Percentiles rank a stretch among this genome's conserved stretches.
phyloP scores from a whole-genome alignment of 2,888 invertebrate species.

The Apotomis turbidana region DNA sequence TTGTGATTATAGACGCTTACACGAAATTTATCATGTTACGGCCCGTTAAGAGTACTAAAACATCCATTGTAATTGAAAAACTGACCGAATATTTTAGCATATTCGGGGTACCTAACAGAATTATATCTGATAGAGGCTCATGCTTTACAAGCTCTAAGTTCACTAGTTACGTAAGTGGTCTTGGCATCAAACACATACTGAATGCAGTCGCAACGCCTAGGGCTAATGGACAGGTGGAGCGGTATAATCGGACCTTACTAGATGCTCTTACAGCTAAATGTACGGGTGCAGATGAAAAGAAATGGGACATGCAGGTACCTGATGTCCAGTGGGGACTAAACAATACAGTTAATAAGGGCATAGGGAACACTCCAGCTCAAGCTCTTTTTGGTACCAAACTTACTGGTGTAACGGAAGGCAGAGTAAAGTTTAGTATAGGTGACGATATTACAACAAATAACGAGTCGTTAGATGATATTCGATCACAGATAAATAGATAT shows the following conservation, averaged over 20 bases:
- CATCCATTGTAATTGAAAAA: conserved; percentile 20
- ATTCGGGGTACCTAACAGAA: conserved; percentile 39
- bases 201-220: conserved; percentile 18
- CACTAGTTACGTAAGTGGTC: neutral
- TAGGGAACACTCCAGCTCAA: too few relatives aligned
- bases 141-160: conserved; percentile 41
- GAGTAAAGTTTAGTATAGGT: too few relatives aligned
- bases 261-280: conserved; percentile 44
- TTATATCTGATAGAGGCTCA: conserved; percentile 43
- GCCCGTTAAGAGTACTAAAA: conserved; percentile 40
- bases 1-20: conserved; percentile 40
- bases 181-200: conserved; percentile 24
- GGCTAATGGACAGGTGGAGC: conserved; percentile 41
- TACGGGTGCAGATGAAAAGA: conserved; percentile 13
- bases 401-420: too few relatives aligned
- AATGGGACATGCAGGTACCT: too few relatives aligned
- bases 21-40: conserved; percentile 37
- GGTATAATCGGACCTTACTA: conserved; percentile 52
- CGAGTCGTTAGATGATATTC: too few relatives aligned
- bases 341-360: too few relatives aligned
- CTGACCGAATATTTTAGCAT: conserved; percentile 36
- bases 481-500: too few relatives aligned
- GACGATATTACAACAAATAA: too few relatives aligned
- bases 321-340: too few relatives aligned
- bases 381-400: too few relatives aligned